A percentile compares a stretch with the other conserved stretches of the same genome.
These are phyloP conservation scores for Epinephelus lanceolatus DNA, from an alignment of 2,113 vertebrate genomes.

Conservation along the genomic window DNA sequence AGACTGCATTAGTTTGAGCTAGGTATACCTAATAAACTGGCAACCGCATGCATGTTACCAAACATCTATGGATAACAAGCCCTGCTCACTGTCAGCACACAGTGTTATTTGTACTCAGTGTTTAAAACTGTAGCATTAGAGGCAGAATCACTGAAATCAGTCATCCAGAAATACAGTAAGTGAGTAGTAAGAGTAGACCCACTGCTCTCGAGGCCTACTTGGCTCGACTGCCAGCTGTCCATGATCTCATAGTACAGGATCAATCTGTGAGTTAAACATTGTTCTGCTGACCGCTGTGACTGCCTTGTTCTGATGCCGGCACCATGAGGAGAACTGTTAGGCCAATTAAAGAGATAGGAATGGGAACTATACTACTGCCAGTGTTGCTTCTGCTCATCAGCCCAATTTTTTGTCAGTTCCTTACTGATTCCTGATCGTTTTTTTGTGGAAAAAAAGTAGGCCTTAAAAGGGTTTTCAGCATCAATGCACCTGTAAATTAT, in stretches of 20 bases:
- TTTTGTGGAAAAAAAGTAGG: too few species aligned
- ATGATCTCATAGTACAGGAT: constrained; percentile 22
- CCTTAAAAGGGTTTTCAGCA: too few species aligned
- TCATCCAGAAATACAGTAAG: background rate
- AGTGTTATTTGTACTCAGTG: background rate
- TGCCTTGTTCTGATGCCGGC: background rate
- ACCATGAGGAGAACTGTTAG: background rate
- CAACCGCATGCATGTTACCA: background rate
- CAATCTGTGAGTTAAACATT: constrained; percentile 8
- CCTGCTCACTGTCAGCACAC: background rate
- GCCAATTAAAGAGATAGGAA: background rate
- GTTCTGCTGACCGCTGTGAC: background rate
- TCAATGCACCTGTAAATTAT: too few species aligned
- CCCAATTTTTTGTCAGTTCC: too few species aligned
- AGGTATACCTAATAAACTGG: background rate
- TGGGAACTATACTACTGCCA: too few species aligned
- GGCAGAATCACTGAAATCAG: background rate
- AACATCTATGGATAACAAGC: background rate
- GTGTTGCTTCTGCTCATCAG: too few species aligned
- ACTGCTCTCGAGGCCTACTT: constrained; percentile 3
- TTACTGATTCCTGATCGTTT: too few species aligned
- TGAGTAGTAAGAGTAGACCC: background rate
- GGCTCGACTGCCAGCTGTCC: background rate
- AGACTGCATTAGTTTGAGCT: background rate
- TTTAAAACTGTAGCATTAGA: background rate